Evolutionary conservation across 2,113 vertebrate species (phyloP).

Genomic region (Albula goreensis): DNA sequence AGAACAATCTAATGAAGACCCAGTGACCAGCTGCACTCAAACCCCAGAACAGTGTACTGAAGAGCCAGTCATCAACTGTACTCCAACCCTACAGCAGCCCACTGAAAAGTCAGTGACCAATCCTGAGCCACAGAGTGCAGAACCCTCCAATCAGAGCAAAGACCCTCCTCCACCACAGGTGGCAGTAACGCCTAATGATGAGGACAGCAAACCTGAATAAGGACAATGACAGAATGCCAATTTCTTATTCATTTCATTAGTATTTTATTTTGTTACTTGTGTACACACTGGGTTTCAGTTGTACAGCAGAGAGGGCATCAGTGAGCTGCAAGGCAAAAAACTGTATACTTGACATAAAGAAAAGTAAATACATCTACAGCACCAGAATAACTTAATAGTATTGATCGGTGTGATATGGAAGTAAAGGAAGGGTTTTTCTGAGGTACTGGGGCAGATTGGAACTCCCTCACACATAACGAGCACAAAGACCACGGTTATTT

Average conservation of each 20-base stretch:
- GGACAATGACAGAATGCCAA: constrained; percentile 29
- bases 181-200: constrained; percentile 33
- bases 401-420: background rate
- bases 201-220: constrained; percentile 60
- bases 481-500: background rate
- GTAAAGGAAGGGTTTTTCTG: background rate
- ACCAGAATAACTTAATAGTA: background rate
- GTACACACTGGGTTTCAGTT: constrained; percentile 32
- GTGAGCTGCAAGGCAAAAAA: background rate
- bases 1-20: background rate
- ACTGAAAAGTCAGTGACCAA: constrained; percentile 35
- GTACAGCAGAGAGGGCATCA: constrained; percentile 27
- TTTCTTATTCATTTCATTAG: constrained; percentile 38
- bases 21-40: background rate
- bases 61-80: background rate
- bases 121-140: constrained; percentile 46
- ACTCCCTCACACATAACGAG: background rate
- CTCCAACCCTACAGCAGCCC: background rate
- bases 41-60: background rate
- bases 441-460: background rate
- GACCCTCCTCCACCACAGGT: constrained; percentile 49
- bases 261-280: constrained; percentile 30
- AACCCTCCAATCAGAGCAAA: constrained; percentile 47
- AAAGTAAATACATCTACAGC: background rate
- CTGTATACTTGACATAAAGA: constrained; percentile 3